Evolutionary conservation across 2,888 invertebrate genomes (phyloP).

Genomic region (Drosophila tanythrix): DNA sequence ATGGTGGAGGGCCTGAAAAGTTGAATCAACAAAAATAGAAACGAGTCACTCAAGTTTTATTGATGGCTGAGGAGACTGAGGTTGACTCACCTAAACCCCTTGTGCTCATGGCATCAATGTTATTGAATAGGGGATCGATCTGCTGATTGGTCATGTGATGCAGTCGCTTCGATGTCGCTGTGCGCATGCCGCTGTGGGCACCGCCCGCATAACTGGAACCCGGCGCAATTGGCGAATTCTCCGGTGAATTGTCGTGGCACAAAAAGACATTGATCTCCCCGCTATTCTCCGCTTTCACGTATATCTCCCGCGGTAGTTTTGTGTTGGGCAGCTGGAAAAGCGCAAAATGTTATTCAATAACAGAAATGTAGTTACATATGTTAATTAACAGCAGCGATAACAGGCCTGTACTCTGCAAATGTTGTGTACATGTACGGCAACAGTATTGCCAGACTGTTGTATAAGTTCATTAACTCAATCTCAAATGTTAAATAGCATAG

Average conservation of each 20-base stretch:
- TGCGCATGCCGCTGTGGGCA: constrained; percentile 54
- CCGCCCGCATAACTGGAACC: constrained; percentile 46
- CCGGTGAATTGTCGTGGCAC: constrained; percentile 91
- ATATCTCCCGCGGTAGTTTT: constrained; percentile 91
- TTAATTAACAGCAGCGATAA: constrained; percentile 3
- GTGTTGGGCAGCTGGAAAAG: constrained; percentile 87
- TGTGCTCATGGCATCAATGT: constrained; percentile 86
- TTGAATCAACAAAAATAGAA: not conserved
- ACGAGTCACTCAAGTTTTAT: not conserved
- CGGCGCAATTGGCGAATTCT: constrained; percentile 84
- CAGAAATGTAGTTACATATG: not conserved
- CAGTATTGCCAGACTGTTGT: constrained; percentile 29
- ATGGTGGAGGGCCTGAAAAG: constrained; percentile 66
- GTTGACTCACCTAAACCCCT: constrained; percentile 84
- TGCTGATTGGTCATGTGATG: constrained; percentile 66
- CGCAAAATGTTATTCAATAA: constrained; percentile 3
- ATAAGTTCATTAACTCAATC: not conserved
- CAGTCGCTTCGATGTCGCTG: constrained; percentile 71
- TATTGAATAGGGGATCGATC: constrained; percentile 88
- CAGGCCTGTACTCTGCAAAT: not conserved
- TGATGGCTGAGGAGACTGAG: not conserved
- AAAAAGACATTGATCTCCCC: constrained; percentile 98
- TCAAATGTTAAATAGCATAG: not conserved
- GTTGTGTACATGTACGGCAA: not conserved
- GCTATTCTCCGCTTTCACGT: constrained; percentile 93